Percentiles rank a stretch among this genome's conserved stretches.
phyloP scores from a whole-genome alignment of 2,797 vertebrate genomes.

The Tauraco hartlaubi region DNA sequence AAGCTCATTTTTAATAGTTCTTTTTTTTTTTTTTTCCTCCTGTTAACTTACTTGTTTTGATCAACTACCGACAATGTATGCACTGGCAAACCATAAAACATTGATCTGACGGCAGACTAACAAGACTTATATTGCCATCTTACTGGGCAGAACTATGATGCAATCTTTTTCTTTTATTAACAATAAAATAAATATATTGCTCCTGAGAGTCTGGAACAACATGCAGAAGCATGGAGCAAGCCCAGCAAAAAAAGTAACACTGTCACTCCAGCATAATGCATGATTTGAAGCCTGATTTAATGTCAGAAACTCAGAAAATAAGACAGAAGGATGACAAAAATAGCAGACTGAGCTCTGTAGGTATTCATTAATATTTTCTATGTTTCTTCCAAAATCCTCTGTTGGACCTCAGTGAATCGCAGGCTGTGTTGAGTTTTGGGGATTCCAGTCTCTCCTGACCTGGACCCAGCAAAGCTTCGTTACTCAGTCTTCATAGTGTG shows the following conservation, averaged over 20 bases:
- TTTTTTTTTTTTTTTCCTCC: not conserved
- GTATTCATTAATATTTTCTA: not conserved
- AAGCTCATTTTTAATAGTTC: not conserved
- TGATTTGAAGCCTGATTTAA: not conserved
- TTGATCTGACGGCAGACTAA: not conserved
- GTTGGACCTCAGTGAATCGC: not conserved
- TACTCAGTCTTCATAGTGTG: not conserved
- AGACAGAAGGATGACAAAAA: not conserved
- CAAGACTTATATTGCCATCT: not conserved
- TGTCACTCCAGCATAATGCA: not conserved
- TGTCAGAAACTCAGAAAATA: not conserved
- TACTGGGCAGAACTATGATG: not conserved
- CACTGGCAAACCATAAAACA: not conserved
- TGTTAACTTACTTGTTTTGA: not conserved
- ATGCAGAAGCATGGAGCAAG: not conserved
- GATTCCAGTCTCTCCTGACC: not conserved
- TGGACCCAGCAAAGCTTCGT: not conserved
- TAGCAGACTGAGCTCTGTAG: not conserved
- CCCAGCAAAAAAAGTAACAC: not conserved
- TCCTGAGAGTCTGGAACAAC: not conserved
- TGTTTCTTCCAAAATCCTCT: not conserved
- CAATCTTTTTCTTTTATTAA: conserved; percentile 22
- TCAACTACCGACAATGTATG: not conserved
- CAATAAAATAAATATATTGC: conserved; percentile 24
- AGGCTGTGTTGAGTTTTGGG: not conserved